phyloP scores from a whole-genome alignment of 2,888 invertebrate genomes.

The Cheilosia urbana region DNA sequence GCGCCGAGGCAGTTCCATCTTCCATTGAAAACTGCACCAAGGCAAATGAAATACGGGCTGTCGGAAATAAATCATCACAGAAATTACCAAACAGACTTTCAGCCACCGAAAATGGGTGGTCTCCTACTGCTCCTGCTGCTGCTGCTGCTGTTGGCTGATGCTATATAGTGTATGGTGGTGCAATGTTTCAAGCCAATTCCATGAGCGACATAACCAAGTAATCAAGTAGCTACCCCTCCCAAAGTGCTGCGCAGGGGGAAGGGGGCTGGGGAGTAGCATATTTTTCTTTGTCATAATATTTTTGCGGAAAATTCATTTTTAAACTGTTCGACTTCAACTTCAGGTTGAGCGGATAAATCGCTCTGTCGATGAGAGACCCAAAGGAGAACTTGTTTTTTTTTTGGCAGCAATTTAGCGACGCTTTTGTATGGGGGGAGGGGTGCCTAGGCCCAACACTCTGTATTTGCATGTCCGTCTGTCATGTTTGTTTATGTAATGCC shows the following conservation, averaged over 20 bases:
- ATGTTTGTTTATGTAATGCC: slow-evolving; percentile 53
- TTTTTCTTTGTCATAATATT: slow-evolving; percentile 56
- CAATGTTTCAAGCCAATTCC: slow-evolving; percentile 70
- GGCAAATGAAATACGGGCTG: slow-evolving; percentile 74
- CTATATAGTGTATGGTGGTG: neutral
- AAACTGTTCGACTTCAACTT: slow-evolving; percentile 64
- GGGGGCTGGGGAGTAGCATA: slow-evolving; percentile 10
- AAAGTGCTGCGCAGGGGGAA: neutral
- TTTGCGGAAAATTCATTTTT: slow-evolving; percentile 56
- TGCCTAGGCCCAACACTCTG: neutral
- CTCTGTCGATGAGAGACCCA: slow-evolving; percentile 32
- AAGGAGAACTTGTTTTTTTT: slow-evolving; percentile 8
- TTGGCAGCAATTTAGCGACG: slow-evolving; percentile 42
- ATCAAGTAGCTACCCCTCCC: slow-evolving; percentile 40
- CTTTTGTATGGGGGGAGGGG: neutral
- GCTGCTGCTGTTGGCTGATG: neutral
- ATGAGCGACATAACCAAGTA: slow-evolving; percentile 44
- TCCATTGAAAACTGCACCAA: slow-evolving; percentile 73
- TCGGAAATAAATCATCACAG: slow-evolving; percentile 74
- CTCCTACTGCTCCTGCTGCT: neutral
- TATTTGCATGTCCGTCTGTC: slow-evolving; percentile 38
- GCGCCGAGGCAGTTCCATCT: slow-evolving; percentile 64
- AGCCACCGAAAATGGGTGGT: slow-evolving; percentile 71
- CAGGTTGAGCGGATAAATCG: slow-evolving; percentile 69
- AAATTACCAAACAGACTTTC: slow-evolving; percentile 75